Conservation (phyloP, 2,797 vertebrate species). For the Clarias platycephalus region DNA sequence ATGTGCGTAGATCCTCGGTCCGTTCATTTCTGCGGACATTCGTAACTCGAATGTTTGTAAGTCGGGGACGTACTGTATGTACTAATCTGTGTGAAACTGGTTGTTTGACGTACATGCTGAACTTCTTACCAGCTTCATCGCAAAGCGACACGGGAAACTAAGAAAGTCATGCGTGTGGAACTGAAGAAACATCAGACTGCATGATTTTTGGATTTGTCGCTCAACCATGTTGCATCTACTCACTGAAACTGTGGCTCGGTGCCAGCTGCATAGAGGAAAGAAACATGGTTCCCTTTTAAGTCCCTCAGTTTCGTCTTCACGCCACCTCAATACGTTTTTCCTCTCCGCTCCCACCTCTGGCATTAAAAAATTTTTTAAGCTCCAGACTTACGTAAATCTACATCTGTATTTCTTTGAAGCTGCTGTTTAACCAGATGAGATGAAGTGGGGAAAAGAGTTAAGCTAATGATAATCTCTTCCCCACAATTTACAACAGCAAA, state of each 20-base stretch:
- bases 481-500: not conserved
- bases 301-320: not conserved
- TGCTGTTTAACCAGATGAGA: not conserved
- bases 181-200: no score
- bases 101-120: no score
- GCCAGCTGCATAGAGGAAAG: not conserved
- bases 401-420: not conserved
- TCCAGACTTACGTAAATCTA: not conserved
- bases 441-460: not conserved
- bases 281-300: not conserved
- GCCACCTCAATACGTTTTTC: not conserved
- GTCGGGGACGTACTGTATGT: no score
- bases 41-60: no score
- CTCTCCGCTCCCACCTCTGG: not conserved
- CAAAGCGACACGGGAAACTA: no score
- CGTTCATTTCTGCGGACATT: no score
- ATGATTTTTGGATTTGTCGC: not conserved
- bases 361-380: not conserved
- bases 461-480: not conserved
- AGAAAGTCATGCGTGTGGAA: no score
- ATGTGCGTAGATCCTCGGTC: no score
- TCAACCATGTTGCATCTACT: not conserved
- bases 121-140: no score
- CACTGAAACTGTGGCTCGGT: not conserved
- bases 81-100: no score